Evolutionary conservation across 2,113 vertebrate species (phyloP).

Genomic region (Naja naja): DNA sequence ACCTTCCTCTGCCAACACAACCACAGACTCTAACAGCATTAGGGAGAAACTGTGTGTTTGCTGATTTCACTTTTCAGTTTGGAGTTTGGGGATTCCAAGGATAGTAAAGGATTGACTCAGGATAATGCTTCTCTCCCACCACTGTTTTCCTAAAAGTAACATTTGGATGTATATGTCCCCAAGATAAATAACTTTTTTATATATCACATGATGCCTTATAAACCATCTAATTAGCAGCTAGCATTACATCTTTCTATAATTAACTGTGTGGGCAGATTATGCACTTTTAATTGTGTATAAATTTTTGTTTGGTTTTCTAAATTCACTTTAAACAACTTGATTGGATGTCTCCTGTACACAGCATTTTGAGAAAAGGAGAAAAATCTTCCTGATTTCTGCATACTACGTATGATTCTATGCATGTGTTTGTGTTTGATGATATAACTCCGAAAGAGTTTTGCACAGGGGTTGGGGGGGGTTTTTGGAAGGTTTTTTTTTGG

Average conservation of each 20-base stretch:
- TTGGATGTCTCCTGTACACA: not conserved
- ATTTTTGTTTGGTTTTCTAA: not conserved
- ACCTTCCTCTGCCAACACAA: not conserved
- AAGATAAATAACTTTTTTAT: not conserved
- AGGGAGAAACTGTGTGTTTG: not conserved
- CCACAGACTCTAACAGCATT: not conserved
- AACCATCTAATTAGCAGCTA: not conserved
- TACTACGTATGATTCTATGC: not conserved
- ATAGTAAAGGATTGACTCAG: not conserved
- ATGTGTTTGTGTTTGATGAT: not conserved
- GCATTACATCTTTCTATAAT: not conserved
- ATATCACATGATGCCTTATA: not conserved
- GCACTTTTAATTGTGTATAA: not conserved
- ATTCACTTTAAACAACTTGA: not conserved
- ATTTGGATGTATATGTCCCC: not conserved
- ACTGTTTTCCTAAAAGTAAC: not conserved
- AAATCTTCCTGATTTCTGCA: not conserved
- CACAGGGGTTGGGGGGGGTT: not conserved
- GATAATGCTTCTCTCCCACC: not conserved
- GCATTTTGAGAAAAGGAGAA: not conserved
- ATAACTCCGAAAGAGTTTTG: not conserved
- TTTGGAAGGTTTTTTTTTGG: not conserved
- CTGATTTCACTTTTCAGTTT: not conserved
- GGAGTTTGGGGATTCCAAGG: not conserved
- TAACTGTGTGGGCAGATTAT: not conserved